A percentile compares a stretch with the other conserved stretches of the same genome.
Conservation (phyloP, 1,140 invertebrate species). For the Aphidius gifuensis region DNA sequence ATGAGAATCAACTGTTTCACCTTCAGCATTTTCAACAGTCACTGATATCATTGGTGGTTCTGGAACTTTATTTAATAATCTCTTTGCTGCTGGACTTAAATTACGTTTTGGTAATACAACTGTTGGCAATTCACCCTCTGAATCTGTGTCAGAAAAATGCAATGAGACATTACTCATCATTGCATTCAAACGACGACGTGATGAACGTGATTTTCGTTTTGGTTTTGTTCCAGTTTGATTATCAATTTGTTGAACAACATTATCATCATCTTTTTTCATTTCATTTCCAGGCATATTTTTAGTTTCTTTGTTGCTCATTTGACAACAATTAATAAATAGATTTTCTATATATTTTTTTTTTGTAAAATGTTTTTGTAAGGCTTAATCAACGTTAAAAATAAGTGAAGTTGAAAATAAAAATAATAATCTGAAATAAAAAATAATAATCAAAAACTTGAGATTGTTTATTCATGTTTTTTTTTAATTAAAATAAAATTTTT, state of each 20-base stretch:
- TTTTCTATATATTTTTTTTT: no score
- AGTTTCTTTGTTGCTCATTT: no score
- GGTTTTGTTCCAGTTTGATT: constrained; percentile 32
- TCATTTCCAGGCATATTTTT: no score
- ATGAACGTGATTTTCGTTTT: constrained; percentile 46
- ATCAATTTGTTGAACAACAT: not conserved
- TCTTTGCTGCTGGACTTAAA: constrained; percentile 19
- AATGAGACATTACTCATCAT: constrained; percentile 49
- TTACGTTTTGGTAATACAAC: constrained; percentile 25
- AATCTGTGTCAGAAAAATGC: constrained; percentile 52
- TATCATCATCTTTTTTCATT: no score
- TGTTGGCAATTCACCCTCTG: constrained; percentile 47
- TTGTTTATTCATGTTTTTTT: no score
- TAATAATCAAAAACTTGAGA: no score
- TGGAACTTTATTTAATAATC: constrained; percentile 2
- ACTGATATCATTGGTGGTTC: constrained; percentile 43
- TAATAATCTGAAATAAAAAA: no score
- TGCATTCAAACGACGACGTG: constrained; percentile 44
- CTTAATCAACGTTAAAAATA: no score
- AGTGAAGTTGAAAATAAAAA: no score
- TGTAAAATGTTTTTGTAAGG: no score
- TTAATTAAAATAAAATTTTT: no score
- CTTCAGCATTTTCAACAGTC: constrained; percentile 34
- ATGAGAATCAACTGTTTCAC: constrained; percentile 19
- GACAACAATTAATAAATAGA: no score